Conservation (phyloP, 2,797 vertebrate genomes). For the Hybognathus amarus region DNA sequence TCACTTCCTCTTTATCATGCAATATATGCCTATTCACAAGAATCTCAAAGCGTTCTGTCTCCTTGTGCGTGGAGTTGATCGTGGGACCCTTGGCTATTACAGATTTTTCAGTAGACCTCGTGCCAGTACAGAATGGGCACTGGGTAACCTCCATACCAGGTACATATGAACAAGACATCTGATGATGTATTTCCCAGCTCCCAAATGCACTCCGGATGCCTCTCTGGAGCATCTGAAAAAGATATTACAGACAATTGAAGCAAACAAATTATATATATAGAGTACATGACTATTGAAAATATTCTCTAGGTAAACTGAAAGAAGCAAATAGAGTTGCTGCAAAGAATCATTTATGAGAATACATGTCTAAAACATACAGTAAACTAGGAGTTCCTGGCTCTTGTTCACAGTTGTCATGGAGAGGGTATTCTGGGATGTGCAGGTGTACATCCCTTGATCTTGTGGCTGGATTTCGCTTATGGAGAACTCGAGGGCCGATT, state of each 20-base stretch:
- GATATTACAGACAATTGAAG: not conserved
- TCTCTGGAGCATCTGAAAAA: conserved; percentile 76
- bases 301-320: not conserved
- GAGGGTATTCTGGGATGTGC: conserved; percentile 71
- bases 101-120: not conserved
- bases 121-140: conserved; percentile 81
- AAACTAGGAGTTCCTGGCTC: conserved; percentile 82
- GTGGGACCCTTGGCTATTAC: not conserved
- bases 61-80: conserved; percentile 18
- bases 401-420: conserved; percentile 60
- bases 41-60: conserved; percentile 68
- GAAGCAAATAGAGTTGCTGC: not conserved
- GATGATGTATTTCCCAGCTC: conserved; percentile 28
- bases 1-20: conserved; percentile 75
- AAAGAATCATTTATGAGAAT: not conserved
- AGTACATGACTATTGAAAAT: not conserved
- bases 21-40: conserved; percentile 78
- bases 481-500: conserved; percentile 63
- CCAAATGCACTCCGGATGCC: conserved; percentile 78
- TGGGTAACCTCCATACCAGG: conserved; percentile 86
- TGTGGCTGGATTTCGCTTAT: conserved; percentile 67
- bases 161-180: conserved; percentile 80
- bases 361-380: conserved; percentile 71
- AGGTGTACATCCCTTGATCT: conserved; percentile 82
- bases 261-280: not conserved